These are phyloP conservation scores for Oncorhynchus tshawytscha DNA, from an alignment of 2,113 vertebrate species.

Conservation along the genomic window DNA sequence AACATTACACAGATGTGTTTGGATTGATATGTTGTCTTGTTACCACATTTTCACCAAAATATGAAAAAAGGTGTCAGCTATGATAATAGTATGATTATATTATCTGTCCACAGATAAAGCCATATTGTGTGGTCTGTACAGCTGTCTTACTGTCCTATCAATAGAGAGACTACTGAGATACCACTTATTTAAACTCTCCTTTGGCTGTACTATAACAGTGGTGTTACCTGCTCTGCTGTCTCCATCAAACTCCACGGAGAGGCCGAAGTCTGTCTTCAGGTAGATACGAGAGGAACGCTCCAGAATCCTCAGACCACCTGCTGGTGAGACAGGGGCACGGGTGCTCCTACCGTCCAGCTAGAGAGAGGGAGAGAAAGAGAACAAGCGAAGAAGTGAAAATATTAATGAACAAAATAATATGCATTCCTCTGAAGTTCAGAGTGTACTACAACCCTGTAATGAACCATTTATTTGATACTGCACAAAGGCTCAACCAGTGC, in stretches of 20 bases:
- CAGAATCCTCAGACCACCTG: conserved; percentile 72
- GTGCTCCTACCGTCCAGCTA: conserved; percentile 76
- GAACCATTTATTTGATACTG: neutral
- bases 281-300: conserved; percentile 64
- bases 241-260: conserved; percentile 76
- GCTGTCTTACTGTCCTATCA: neutral
- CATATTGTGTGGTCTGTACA: neutral
- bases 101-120: neutral
- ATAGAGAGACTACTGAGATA: neutral
- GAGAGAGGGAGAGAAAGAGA: conserved; percentile 19
- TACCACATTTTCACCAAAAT: too few species aligned
- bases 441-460: neutral
- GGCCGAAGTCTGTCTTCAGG: conserved; percentile 83
- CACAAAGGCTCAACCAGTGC: too few species aligned
- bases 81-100: too few species aligned
- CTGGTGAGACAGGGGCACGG: conserved; percentile 61
- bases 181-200: neutral
- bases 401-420: too few species aligned
- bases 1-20: too few species aligned
- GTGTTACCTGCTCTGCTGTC: conserved; percentile 72
- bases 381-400: neutral
- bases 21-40: too few species aligned
- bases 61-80: too few species aligned
- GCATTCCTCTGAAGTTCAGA: neutral
- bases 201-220: neutral